Conservation (phyloP, 2,797 vertebrate genomes). For the Salmo trutta region DNA sequence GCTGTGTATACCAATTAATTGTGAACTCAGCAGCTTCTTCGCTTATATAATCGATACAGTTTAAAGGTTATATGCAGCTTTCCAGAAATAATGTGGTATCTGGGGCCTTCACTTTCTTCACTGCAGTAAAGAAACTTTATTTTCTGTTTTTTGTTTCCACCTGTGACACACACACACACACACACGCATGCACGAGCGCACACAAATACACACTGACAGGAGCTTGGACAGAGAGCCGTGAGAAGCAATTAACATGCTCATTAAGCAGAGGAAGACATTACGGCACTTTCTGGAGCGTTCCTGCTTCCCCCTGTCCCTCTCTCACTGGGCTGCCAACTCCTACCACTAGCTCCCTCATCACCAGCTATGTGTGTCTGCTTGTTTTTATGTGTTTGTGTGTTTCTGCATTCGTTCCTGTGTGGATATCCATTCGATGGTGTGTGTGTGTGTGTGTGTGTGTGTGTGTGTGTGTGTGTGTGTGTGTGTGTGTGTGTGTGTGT, state of each 20-base stretch:
- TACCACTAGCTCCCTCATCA: slow-evolving; percentile 10
- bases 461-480: too few relatives aligned
- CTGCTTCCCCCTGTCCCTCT: not conserved
- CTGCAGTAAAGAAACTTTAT: not conserved
- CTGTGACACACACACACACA: not conserved
- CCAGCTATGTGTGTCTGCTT: slow-evolving; percentile 7
- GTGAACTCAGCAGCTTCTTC: slow-evolving; percentile 30
- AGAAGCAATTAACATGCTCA: slow-evolving; percentile 54
- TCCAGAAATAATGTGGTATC: not conserved
- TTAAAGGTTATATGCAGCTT: not conserved
- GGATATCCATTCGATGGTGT: not conserved
- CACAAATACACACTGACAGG: slow-evolving; percentile 3
- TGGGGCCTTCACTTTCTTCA: not conserved
- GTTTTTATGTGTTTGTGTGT: not conserved
- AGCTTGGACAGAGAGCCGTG: slow-evolving; percentile 8
- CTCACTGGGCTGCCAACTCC: slow-evolving; percentile 28
- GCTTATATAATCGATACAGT: not conserved
- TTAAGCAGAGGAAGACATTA: slow-evolving; percentile 36
- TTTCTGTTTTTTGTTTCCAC: not conserved
- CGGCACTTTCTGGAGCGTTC: not conserved
- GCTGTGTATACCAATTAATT: too few relatives aligned
- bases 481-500: too few relatives aligned
- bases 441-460: too few relatives aligned
- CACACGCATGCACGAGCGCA: not conserved
- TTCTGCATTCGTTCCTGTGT: not conserved